Evolutionary conservation across 2,113 vertebrate species (phyloP).

Genomic region (Speoplatyrhinus poulsoni): DNA sequence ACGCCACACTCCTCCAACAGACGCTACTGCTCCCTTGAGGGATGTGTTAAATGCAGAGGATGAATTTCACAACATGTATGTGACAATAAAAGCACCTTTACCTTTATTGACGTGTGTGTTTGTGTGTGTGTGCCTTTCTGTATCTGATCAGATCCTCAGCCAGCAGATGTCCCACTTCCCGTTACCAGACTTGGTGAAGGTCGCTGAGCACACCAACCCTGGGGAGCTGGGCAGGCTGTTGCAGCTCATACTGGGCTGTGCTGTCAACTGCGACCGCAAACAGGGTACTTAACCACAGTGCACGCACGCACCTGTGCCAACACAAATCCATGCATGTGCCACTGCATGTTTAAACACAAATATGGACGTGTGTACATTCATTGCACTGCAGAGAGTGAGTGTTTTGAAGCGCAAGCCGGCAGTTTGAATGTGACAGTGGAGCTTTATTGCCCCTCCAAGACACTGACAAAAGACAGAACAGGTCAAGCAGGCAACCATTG

Average conservation of each 20-base stretch:
- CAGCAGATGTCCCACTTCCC: conserved; percentile 90
- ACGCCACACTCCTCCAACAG: not conserved
- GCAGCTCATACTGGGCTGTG: conserved; percentile 95
- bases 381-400: not conserved
- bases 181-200: conserved; percentile 84
- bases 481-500: conserved; percentile 6
- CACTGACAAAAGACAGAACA: conserved; percentile 1
- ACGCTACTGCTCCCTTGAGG: no score
- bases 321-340: not conserved
- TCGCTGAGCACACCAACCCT: conserved; percentile 84
- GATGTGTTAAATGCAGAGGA: no score
- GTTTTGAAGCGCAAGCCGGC: not conserved
- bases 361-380: not conserved
- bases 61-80: no score
- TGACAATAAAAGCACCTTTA: no score
- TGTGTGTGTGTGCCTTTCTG: not conserved
- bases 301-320: not conserved
- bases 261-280: conserved; percentile 94
- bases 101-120: not conserved
- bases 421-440: conserved; percentile 5
- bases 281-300: conserved; percentile 79
- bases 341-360: not conserved
- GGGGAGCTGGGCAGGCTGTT: conserved; percentile 88
- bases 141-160: conserved; percentile 79
- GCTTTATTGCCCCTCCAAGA: conserved; percentile 20